Evolutionary conservation across 2,113 vertebrate species (phyloP).

Genomic region (Columbina picui): DNA sequence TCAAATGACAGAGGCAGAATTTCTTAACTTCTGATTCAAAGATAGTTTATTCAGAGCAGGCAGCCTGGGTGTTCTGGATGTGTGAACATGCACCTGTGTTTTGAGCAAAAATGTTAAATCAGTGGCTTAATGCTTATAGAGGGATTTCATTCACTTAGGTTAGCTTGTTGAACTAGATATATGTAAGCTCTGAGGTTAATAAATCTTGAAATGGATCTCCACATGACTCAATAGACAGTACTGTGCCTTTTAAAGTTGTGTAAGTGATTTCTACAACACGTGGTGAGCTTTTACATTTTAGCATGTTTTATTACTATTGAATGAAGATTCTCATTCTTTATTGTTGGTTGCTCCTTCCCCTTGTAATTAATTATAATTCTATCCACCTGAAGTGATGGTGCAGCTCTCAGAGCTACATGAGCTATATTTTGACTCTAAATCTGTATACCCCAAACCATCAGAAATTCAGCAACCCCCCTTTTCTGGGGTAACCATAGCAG

Average conservation of each 20-base stretch:
- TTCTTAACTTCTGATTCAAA: constrained; percentile 27
- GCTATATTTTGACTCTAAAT: background rate
- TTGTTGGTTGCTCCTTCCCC: background rate
- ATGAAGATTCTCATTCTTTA: background rate
- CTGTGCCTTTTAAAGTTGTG: background rate
- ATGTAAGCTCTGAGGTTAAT: constrained; percentile 54
- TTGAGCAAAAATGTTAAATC: constrained; percentile 28
- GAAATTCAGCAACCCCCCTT: constrained; percentile 4
- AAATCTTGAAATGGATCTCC: constrained; percentile 16
- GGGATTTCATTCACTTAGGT: constrained; percentile 28
- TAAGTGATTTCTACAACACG: background rate
- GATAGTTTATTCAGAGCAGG: background rate
- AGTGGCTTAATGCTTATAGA: background rate
- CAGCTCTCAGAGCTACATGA: background rate
- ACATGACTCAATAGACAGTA: background rate
- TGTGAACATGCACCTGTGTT: constrained; percentile 21
- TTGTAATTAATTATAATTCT: background rate
- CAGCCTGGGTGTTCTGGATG: background rate
- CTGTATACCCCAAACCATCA: background rate
- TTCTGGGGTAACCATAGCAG: background rate
- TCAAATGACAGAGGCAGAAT: background rate
- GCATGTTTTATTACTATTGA: background rate
- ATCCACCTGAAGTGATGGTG: background rate
- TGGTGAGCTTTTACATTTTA: background rate
- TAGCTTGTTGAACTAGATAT: constrained; percentile 50